Percentiles rank a stretch among this genome's conserved stretches.
These are phyloP conservation scores for Uloborus diversus DNA, from an alignment of 1,140 invertebrate genomes.

Conservation along the genomic window DNA sequence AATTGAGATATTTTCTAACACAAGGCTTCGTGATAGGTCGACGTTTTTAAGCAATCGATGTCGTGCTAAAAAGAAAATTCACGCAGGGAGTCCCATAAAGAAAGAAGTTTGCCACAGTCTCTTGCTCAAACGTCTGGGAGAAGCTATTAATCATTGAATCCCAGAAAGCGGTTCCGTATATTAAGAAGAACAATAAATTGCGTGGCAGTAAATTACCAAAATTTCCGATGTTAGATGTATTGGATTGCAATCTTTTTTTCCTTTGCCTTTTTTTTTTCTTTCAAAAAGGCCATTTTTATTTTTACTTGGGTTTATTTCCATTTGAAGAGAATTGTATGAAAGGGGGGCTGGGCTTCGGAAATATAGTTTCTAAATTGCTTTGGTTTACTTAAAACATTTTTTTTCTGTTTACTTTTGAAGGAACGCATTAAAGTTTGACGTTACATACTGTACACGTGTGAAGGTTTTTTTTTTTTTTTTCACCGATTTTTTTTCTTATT, in stretches of 20 bases:
- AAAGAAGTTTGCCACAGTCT: constrained; percentile 15
- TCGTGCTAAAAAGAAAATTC: constrained; percentile 33
- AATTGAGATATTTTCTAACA: constrained; percentile 1
- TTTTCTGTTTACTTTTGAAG: too few species aligned
- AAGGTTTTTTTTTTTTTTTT: too few species aligned
- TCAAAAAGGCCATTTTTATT: neutral
- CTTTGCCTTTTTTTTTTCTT: neutral
- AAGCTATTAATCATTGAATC: constrained; percentile 54
- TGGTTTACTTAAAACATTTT: too few species aligned
- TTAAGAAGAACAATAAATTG: constrained; percentile 54
- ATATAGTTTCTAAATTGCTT: too few species aligned
- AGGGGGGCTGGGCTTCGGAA: too few species aligned
- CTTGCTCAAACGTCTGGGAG: constrained; percentile 27
- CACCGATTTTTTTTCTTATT: too few species aligned
- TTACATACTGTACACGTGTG: too few species aligned
- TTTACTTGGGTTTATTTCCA: too few species aligned
- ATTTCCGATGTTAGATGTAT: constrained; percentile 40
- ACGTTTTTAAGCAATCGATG: constrained; percentile 51
- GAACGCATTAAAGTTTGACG: too few species aligned
- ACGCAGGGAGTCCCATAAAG: neutral
- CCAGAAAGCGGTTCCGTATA: constrained; percentile 43
- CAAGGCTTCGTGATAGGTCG: constrained; percentile 43
- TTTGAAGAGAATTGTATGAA: too few species aligned
- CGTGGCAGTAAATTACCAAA: constrained; percentile 31
- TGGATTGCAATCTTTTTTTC: constrained; percentile 7